These are phyloP conservation scores for Chironomus striatipennis DNA, from an alignment of 1,140 invertebrate species.

Conservation along the genomic window DNA sequence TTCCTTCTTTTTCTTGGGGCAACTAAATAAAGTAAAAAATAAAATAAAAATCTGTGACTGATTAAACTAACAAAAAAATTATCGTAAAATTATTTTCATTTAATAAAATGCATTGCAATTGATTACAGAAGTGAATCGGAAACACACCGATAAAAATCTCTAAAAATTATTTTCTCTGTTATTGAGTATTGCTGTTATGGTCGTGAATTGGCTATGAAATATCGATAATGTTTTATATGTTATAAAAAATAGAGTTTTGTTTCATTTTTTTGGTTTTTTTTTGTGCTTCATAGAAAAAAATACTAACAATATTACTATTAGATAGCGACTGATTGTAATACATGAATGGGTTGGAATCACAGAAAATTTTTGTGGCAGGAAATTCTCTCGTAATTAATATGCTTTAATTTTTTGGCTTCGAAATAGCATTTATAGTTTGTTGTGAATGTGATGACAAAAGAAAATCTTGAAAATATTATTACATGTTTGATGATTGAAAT, in stretches of 20 bases:
- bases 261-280: too few relatives aligned
- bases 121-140: not conserved
- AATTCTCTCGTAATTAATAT: too few relatives aligned
- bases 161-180: not conserved
- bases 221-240: slow-evolving; percentile 16
- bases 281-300: too few relatives aligned
- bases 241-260: slow-evolving; percentile 8
- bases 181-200: not conserved
- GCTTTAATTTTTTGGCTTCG: too few relatives aligned
- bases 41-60: not conserved
- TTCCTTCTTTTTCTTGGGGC: not conserved
- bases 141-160: not conserved
- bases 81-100: not conserved
- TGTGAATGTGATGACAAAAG: too few relatives aligned
- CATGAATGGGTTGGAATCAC: too few relatives aligned
- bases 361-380: too few relatives aligned
- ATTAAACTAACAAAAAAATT: not conserved
- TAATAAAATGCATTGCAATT: slow-evolving; percentile 23
- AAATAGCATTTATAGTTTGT: too few relatives aligned
- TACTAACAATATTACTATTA: too few relatives aligned
- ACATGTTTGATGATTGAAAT: too few relatives aligned
- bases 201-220: slow-evolving; percentile 18
- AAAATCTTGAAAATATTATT: too few relatives aligned
- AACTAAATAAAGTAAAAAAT: not conserved
- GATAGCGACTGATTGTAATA: too few relatives aligned